Evolutionary conservation across 35 echinoderm and acorn worm species (phyloP).

Genomic region (Heliocidaris erythrogramma): DNA sequence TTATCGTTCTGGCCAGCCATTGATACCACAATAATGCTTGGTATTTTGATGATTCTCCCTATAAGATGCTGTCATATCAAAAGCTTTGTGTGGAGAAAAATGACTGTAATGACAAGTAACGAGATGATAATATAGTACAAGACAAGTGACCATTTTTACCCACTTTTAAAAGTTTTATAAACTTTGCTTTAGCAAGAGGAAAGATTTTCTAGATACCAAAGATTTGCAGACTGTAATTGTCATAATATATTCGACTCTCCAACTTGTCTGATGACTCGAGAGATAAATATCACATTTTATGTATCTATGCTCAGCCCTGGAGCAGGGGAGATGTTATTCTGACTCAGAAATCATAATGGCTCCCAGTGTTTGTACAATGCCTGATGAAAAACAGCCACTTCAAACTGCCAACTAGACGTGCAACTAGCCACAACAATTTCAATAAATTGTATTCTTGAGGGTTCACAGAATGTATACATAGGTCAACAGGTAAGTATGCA

Average conservation of each 20-base stretch:
- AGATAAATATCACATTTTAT: background rate
- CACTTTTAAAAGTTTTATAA: too few relatives aligned
- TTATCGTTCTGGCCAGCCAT: too few relatives aligned
- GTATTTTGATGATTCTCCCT: too few relatives aligned
- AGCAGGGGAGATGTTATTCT: background rate
- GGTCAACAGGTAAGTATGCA: background rate
- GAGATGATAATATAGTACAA: too few relatives aligned
- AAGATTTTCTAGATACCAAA: too few relatives aligned
- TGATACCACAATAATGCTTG: too few relatives aligned
- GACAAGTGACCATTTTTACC: too few relatives aligned
- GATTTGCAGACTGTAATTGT: too few relatives aligned
- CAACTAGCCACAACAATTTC: background rate
- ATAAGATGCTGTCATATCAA: too few relatives aligned
- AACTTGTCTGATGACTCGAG: background rate
- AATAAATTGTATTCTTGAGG: background rate
- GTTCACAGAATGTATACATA: background rate
- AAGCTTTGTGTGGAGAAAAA: too few relatives aligned
- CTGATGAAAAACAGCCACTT: conserved; percentile 1
- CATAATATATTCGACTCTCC: background rate
- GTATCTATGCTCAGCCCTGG: background rate
- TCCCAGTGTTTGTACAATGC: background rate
- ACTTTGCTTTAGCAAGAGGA: too few relatives aligned
- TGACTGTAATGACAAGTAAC: too few relatives aligned
- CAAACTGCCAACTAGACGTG: background rate
- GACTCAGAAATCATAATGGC: background rate